Conservation (phyloP, 1,140 invertebrate genomes). For the Drosophila kepulauana region DNA sequence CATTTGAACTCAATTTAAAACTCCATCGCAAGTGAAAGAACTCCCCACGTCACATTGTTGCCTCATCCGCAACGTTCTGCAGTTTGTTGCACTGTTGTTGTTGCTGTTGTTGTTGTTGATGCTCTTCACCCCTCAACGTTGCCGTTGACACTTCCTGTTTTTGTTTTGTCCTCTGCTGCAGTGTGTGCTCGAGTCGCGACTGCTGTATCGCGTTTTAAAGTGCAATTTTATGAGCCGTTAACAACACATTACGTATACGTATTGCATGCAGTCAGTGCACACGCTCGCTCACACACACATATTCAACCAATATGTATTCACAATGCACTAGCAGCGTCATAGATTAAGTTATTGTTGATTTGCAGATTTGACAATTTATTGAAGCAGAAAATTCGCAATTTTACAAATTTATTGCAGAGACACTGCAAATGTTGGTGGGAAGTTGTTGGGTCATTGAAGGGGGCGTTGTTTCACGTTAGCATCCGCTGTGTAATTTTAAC, state of each 20-base stretch:
- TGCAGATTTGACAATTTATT: slow-evolving; percentile 73
- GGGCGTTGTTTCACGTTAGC: neutral
- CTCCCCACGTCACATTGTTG: slow-evolving; percentile 24
- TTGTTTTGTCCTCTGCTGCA: slow-evolving; percentile 38
- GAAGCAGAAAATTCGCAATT: slow-evolving; percentile 66
- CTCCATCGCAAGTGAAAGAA: neutral
- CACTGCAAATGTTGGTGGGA: slow-evolving; percentile 1
- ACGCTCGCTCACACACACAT: slow-evolving; percentile 3
- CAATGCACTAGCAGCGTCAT: slow-evolving; percentile 19
- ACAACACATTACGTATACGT: slow-evolving; percentile 62
- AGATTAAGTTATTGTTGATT: slow-evolving; percentile 68
- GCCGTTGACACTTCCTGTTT: slow-evolving; percentile 67
- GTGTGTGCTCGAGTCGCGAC: slow-evolving; percentile 30
- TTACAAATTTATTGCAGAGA: slow-evolving; percentile 65
- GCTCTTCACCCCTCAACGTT: slow-evolving; percentile 17
- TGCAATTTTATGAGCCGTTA: slow-evolving; percentile 76
- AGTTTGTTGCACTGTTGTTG: slow-evolving; percentile 24
- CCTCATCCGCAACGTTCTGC: slow-evolving; percentile 9
- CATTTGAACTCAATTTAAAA: neutral
- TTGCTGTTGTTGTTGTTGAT: slow-evolving; percentile 29
- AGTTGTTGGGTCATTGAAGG: neutral
- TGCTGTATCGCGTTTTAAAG: slow-evolving; percentile 65
- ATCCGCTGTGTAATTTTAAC: slow-evolving; percentile 31
- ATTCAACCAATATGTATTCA: neutral
- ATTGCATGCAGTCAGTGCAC: slow-evolving; percentile 33